These are phyloP conservation scores for Drosophila infuscata DNA, from an alignment of 2,888 invertebrate genomes.

Conservation along the genomic window DNA sequence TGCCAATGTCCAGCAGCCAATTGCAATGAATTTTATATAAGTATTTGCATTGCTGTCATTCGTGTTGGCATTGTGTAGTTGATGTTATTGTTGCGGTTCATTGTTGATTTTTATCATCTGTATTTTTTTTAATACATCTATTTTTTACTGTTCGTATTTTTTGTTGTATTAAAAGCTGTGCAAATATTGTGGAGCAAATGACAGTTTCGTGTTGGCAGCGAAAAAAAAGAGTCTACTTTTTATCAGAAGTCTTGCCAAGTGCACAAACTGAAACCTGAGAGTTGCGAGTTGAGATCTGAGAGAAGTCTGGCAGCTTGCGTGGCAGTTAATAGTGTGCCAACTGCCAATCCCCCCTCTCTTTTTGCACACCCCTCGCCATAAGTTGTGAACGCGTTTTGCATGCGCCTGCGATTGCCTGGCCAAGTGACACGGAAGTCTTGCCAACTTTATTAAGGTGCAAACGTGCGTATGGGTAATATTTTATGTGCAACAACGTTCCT, in stretches of 20 bases:
- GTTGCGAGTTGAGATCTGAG: slow-evolving; percentile 19
- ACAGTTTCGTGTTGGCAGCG: slow-evolving; percentile 16
- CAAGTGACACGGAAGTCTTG: slow-evolving; percentile 46
- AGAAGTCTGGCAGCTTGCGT: slow-evolving; percentile 21
- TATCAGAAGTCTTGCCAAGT: slow-evolving; percentile 30
- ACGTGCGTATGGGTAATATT: slow-evolving; percentile 61
- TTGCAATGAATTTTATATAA: slow-evolving; percentile 36
- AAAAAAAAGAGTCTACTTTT: slow-evolving; percentile 18
- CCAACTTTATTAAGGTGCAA: slow-evolving; percentile 55
- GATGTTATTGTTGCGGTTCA: slow-evolving; percentile 54
- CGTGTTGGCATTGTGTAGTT: slow-evolving; percentile 32
- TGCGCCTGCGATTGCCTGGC: slow-evolving; percentile 37
- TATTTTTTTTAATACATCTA: not conserved
- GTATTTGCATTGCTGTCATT: slow-evolving; percentile 40
- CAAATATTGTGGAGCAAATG: slow-evolving; percentile 30
- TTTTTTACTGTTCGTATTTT: slow-evolving; percentile 18
- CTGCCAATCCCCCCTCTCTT: not conserved
- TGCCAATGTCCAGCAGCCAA: slow-evolving; percentile 20
- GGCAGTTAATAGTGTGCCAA: slow-evolving; percentile 33
- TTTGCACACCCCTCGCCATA: not conserved
- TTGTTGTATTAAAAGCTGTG: slow-evolving; percentile 16
- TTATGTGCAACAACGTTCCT: slow-evolving; percentile 26
- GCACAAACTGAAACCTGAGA: slow-evolving; percentile 20
- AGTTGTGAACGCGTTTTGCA: slow-evolving; percentile 42
- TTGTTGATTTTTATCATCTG: slow-evolving; percentile 42